Base-by-base conservation (phyloP, 2,113 vertebrate species). In the Rhinopithecus roxellana region DNA sequence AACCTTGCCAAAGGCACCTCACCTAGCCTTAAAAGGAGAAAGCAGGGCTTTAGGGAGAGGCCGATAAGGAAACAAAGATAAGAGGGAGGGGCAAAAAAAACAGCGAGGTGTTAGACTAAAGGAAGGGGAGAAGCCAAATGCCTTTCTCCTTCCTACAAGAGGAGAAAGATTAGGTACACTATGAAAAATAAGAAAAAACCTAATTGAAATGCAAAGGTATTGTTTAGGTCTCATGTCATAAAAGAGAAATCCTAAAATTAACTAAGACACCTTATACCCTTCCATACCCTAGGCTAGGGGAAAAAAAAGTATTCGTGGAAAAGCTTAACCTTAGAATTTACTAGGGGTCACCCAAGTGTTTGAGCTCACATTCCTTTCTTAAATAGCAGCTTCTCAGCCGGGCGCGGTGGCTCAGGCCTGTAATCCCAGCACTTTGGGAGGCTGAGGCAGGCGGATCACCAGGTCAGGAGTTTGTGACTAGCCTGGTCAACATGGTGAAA, bases 11-110 rank as follows among this genome's bases (percentile, higher is more conserved):
- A 93, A 78, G 82, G 83, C 6, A 22, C 70, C 79, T 90, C 90
- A 90, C 95, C 30, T 22, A 77, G 40, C 98, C 98, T 98, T 98
- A 98, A 97, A 98, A 98, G 98, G 98, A 97, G 96, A 98, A 52
- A 9, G 97, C 94, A 94, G 5, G 16, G 94, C 90, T 88, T 87
- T 72, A 59, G 95, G 85, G 84, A 95, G 59, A 96, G 81, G 95
- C 25, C 0, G 96, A 98, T 98, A 97, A 98, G 95, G 90, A 97
- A 90, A 96, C 82, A 97, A 96, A 35, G 98, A 98, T 98, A 98
- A 98, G 92, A 97, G 97, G 98, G 98, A 81, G 96, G 84, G 97
- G 97, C 92, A 2, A n/a, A 93, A 92, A 69, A 88, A 75, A 16
- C 9, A 79, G 78, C 95, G 89, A 96, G 92, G 97, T 20, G 45